Base-by-base conservation (phyloP, 2,113 vertebrate species). In the Eulacestoma nigropectus region DNA sequence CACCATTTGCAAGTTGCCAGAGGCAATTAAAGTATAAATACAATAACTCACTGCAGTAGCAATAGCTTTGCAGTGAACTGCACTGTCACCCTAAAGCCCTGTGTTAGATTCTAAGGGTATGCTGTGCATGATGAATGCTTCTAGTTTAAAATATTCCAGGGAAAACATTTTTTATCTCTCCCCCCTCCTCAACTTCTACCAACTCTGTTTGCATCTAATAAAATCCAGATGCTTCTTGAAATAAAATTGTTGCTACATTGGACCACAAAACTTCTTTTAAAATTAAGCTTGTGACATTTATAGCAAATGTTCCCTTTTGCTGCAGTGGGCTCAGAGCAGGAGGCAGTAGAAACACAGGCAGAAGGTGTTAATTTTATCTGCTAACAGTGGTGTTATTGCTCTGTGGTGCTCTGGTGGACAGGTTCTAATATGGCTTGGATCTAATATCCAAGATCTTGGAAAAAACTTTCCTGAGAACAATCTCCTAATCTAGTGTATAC, bases 111-210 rank as follows among this genome's bases (percentile, higher is more conserved):
- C 20, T 41, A 69, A 80, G 83, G 72, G 21, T 74, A 32, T 86
- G 73, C 80, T 75, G 64, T 92, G 41, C 64, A 33, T 84, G 92
- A 92, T 86, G 49, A 86, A 96, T 94, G 30, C 78, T 95, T 89
- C 72, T 90, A 59, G 53, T 84, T 82, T 93, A 32, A 96, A 95
- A 95, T 87, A 86, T 94, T 95, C 89, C 94, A 93, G 72, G 65
- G 89, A 95, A 91, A 80, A 70, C 81, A 75, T 53, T 85, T 97
- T 87, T 96, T 87, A 57, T 93, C 46, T 90, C 53, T 80, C 56
- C 67, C 17, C 70, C 64, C 37, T 72, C 83, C 72, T 89, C 92
- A 65, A 57, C 19, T 46, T 90, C 63, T 79, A 83, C 88, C 70
- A 90, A 93, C 72, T 49, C 53, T 41, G 35, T 86, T 95, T 90